Conservation (phyloP, 1,140 invertebrate genomes). For the Drosophila parvula region DNA sequence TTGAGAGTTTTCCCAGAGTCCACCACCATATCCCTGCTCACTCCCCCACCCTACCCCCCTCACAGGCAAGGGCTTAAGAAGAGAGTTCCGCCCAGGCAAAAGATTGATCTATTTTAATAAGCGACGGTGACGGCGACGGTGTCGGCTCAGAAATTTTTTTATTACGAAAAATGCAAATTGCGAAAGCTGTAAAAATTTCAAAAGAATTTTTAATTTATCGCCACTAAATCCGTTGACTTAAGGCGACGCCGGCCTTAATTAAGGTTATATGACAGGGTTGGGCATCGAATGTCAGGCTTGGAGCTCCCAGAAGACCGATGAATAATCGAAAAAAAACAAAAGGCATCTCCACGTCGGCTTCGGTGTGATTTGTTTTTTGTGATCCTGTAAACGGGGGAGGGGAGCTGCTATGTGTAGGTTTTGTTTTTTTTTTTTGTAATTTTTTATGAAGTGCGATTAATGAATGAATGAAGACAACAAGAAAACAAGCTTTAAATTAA, state of each 20-base stretch:
- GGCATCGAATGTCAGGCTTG: not conserved
- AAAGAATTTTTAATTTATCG: constrained; percentile 60
- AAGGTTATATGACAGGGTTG: constrained; percentile 11
- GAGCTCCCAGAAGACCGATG: not conserved
- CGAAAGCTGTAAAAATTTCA: constrained; percentile 28
- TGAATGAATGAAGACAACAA: not conserved
- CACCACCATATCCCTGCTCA: not conserved
- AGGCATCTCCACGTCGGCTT: not conserved
- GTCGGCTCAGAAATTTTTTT: constrained; percentile 46
- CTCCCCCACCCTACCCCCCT: not conserved
- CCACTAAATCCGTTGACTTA: constrained; percentile 12
- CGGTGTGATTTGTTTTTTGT: not conserved
- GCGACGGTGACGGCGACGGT: constrained; percentile 26
- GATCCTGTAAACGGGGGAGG: not conserved
- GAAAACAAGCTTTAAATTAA: constrained; percentile 12
- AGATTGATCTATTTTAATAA: constrained; percentile 80
- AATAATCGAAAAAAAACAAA: not conserved
- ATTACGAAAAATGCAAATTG: constrained; percentile 54
- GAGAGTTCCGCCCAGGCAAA: constrained; percentile 19
- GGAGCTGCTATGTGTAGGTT: not conserved
- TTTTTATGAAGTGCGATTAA: no score
- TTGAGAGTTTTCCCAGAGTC: constrained; percentile 25
- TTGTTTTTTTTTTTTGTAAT: not conserved
- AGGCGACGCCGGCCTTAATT: constrained; percentile 7
- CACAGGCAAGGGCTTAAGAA: not conserved